Percentiles rank a stretch among this genome's conserved stretches.
phyloP scores from a whole-genome alignment of 2,113 vertebrate species.

The Hucho hucho region DNA sequence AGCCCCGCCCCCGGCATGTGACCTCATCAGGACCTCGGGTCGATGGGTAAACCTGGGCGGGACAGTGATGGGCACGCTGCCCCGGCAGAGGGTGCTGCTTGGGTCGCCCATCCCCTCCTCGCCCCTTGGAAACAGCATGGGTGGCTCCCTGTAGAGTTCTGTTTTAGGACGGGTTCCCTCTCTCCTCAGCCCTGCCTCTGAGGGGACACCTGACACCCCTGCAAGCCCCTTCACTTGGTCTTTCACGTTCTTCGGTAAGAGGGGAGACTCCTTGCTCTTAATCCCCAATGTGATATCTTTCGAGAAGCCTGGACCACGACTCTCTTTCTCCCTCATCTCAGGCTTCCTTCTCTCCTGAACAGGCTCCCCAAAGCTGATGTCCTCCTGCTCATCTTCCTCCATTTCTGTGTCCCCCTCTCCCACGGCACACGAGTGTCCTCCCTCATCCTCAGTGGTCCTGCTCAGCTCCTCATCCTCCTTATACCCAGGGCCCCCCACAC shows the following conservation, averaged over 20 bases:
- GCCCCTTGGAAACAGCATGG: conserved; percentile 59
- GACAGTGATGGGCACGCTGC: conserved; percentile 61
- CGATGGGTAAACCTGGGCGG: conserved; percentile 51
- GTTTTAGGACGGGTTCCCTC: conserved; percentile 60
- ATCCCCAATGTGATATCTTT: conserved; percentile 31
- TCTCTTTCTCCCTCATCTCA: conserved; percentile 49
- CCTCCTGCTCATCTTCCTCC: conserved; percentile 55
- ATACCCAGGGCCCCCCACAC: conserved; percentile 9
- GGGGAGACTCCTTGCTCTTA: conserved; percentile 54
- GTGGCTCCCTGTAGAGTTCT: conserved; percentile 66
- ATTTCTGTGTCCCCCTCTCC: conserved; percentile 35
- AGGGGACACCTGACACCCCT: conserved; percentile 31
- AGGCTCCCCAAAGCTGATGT: conserved; percentile 49
- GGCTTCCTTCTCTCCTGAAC: conserved; percentile 34
- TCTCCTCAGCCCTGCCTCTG: conserved; percentile 58
- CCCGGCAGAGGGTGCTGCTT: conserved; percentile 49
- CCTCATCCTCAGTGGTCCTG: conserved; percentile 43
- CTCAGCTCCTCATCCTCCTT: conserved; percentile 25
- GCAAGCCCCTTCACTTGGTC: conserved; percentile 65
- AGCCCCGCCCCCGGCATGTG: conserved; percentile 35
- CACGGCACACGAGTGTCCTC: conserved; percentile 26
- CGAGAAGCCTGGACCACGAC: conserved; percentile 15
- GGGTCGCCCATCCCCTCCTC: conserved; percentile 57
- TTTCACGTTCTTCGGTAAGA: conserved; percentile 37
- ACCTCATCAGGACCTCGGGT: conserved; percentile 63